These are phyloP conservation scores for Azemiops feae DNA, from an alignment of 2,113 vertebrate species.

Conservation along the genomic window DNA sequence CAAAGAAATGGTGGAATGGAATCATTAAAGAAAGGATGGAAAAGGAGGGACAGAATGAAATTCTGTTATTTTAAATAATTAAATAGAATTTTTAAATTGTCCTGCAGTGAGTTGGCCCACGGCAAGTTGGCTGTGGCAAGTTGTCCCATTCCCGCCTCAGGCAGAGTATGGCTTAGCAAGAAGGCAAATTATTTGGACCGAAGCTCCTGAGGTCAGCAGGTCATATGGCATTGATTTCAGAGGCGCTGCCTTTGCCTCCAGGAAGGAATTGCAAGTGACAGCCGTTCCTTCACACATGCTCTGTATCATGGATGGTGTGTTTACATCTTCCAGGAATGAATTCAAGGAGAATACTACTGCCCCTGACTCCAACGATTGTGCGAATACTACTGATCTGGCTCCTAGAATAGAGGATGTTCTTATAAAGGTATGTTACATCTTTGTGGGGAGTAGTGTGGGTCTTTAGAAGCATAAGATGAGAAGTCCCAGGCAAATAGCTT, in stretches of 20 bases:
- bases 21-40: too few relatives aligned
- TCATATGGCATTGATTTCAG: neutral
- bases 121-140: too few relatives aligned
- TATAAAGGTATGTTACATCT: slow-evolving; percentile 66
- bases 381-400: slow-evolving; percentile 32
- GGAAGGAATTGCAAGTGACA: neutral
- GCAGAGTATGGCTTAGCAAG: neutral
- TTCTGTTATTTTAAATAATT: too few relatives aligned
- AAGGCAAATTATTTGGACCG: neutral
- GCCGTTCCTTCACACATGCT: neutral
- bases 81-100: too few relatives aligned
- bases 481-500: slow-evolving; percentile 19
- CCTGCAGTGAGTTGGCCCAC: too few relatives aligned
- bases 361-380: slow-evolving; percentile 47
- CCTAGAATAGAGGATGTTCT: slow-evolving; percentile 47
- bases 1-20: too few relatives aligned
- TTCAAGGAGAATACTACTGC: slow-evolving; percentile 46
- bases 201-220: neutral
- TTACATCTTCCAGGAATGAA: slow-evolving; percentile 51
- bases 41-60: too few relatives aligned
- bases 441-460: neutral
- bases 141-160: too few relatives aligned
- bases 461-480: slow-evolving; percentile 18
- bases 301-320: slow-evolving; percentile 6
- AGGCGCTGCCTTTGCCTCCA: neutral